phyloP scores from a whole-genome alignment of 2,888 invertebrate genomes.

The Thera britannica region DNA sequence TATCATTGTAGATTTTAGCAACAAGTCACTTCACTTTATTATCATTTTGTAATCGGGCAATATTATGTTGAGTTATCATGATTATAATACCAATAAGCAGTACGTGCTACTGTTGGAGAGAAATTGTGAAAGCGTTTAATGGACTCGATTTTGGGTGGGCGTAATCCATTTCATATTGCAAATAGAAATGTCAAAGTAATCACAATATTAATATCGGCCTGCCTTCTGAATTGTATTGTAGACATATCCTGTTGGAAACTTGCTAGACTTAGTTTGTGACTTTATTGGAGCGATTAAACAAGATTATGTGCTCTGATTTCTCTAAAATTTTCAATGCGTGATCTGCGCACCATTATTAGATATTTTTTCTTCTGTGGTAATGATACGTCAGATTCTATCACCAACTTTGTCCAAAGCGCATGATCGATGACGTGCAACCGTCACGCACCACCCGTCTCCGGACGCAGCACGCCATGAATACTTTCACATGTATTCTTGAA shows the following conservation, averaged over 20 bases:
- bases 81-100: constrained; percentile 12
- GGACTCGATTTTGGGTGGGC: constrained; percentile 37
- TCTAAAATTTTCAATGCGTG: constrained; percentile 28
- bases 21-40: not conserved
- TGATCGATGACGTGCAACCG: constrained; percentile 62
- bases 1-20: too few species aligned
- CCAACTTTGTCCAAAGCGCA: constrained; percentile 46
- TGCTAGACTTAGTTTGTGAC: constrained; percentile 1
- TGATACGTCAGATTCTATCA: constrained; percentile 39
- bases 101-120: constrained; percentile 33
- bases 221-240: constrained; percentile 4
- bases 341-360: constrained; percentile 20
- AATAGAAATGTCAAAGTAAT: constrained; percentile 30
- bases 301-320: constrained; percentile 28
- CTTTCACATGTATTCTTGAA: constrained; percentile 71
- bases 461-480: constrained; percentile 51
- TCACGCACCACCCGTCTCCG: constrained; percentile 60
- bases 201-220: constrained; percentile 15
- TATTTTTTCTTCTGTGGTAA: constrained; percentile 35
- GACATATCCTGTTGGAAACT: constrained; percentile 13
- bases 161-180: constrained; percentile 31
- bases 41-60: not conserved
- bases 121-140: constrained; percentile 41
- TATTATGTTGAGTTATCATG: constrained; percentile 5
- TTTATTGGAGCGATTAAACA: constrained; percentile 13